phyloP scores from a whole-genome alignment of 2,888 invertebrate genomes.

The Priocnemis perturbator region DNA sequence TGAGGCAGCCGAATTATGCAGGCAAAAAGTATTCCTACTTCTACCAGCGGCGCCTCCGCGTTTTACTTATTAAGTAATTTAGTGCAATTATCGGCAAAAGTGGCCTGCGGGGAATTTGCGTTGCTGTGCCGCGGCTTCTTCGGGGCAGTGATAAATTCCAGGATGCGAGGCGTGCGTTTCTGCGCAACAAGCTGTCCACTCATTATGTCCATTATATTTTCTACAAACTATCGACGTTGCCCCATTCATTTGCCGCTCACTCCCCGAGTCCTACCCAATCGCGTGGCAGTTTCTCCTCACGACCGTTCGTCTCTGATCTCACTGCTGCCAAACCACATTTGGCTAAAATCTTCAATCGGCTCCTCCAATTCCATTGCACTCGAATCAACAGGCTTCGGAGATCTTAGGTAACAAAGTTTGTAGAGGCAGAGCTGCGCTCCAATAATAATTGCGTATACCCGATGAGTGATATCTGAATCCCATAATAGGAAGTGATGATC shows the following conservation, averaged over 20 bases:
- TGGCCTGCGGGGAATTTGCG: neutral
- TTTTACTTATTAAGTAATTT: constrained; percentile 26
- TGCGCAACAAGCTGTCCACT: neutral
- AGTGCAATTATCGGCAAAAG: constrained; percentile 11
- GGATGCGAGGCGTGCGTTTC: neutral
- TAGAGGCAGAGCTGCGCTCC: too few relatives aligned
- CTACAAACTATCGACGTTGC: constrained; percentile 3
- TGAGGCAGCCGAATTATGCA: constrained; percentile 10
- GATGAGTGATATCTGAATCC: too few relatives aligned
- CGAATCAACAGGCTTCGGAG: too few relatives aligned
- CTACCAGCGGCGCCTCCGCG: neutral
- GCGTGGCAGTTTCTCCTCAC: too few relatives aligned
- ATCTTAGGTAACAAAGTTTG: too few relatives aligned
- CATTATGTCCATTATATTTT: constrained; percentile 11
- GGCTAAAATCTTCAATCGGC: too few relatives aligned
- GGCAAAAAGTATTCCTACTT: neutral
- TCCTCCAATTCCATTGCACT: too few relatives aligned
- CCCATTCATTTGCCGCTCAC: neutral
- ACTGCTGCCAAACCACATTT: too few relatives aligned
- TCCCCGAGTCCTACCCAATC: neutral
- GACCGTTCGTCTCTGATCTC: too few relatives aligned
- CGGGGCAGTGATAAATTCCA: neutral
- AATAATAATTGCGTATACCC: too few relatives aligned
- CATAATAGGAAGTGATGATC: too few relatives aligned
- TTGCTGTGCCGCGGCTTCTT: neutral